Evolutionary conservation across 2,113 vertebrate genomes (phyloP).

Genomic region (Rhinolophus ferrumequinum): DNA sequence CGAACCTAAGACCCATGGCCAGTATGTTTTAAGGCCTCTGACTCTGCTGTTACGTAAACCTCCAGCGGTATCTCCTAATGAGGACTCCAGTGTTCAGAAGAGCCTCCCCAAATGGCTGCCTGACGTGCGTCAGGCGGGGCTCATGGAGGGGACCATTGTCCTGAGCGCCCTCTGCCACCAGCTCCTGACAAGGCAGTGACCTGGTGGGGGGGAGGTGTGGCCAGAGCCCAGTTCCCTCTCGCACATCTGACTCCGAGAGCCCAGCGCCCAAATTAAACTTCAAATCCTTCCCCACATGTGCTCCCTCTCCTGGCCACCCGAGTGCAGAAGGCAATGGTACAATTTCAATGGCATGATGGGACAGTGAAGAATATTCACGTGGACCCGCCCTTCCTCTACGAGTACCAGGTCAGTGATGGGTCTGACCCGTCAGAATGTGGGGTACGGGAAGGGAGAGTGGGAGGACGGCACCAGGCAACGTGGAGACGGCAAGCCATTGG

Average conservation of each 20-base stretch:
- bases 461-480: neutral
- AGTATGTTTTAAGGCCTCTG: neutral
- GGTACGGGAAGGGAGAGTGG: rapidly evolving
- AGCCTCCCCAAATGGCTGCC: neutral
- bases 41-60: neutral
- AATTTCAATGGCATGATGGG: slow-evolving; percentile 90
- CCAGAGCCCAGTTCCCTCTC: neutral
- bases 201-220: neutral
- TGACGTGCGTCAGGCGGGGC: neutral
- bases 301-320: neutral
- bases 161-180: neutral
- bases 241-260: neutral
- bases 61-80: neutral
- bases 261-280: neutral
- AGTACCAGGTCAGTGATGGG: slow-evolving; percentile 87
- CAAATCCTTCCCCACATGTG: neutral
- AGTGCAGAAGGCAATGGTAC: slow-evolving; percentile 87
- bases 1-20: neutral
- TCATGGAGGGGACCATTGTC: neutral
- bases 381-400: slow-evolving; percentile 85
- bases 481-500: neutral
- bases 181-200: too few relatives aligned
- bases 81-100: neutral
- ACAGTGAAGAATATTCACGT: slow-evolving; percentile 90
- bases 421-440: neutral